Percentiles rank a stretch among this genome's conserved stretches.
Conservation (phyloP, 1,140 invertebrate species). For the Tyrophagus putrescentiae region DNA sequence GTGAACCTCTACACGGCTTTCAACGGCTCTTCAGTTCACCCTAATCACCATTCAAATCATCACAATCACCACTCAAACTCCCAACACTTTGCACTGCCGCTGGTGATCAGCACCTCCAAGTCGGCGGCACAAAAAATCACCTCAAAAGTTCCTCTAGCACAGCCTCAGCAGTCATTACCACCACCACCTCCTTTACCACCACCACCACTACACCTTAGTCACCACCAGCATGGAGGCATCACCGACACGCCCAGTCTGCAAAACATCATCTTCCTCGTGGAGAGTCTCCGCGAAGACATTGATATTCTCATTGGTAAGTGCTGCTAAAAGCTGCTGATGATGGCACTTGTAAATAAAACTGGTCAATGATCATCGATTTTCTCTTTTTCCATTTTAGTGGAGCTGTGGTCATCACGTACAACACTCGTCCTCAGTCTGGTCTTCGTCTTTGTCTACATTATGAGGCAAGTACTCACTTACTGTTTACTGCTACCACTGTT, state of each 20-base stretch:
- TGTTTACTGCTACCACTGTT: background rate
- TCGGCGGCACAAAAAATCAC: no score
- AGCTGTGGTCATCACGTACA: constrained; percentile 25
- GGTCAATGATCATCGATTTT: background rate
- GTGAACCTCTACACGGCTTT: background rate
- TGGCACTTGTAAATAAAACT: background rate
- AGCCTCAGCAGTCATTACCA: no score
- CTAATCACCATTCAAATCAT: constrained; percentile 10
- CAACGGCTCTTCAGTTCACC: no score
- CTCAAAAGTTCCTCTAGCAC: no score
- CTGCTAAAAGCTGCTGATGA: background rate
- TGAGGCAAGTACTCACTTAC: constrained; percentile 20
- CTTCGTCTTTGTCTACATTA: constrained; percentile 27
- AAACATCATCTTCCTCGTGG: constrained; percentile 15
- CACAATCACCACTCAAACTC: background rate
- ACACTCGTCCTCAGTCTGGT: constrained; percentile 27
- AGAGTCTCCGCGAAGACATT: constrained; percentile 16
- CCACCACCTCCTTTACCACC: no score
- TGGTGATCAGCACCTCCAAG: no score
- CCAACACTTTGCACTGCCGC: background rate
- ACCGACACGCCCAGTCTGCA: background rate
- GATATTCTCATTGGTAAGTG: constrained; percentile 20
- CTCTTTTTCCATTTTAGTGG: constrained; percentile 20
- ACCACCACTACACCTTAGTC: no score
- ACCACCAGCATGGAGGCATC: no score